A percentile compares a stretch with the other conserved stretches of the same genome.
Evolutionary conservation across 2,113 vertebrate genomes (phyloP).

Genomic region (Mormyrus iriodes): DNA sequence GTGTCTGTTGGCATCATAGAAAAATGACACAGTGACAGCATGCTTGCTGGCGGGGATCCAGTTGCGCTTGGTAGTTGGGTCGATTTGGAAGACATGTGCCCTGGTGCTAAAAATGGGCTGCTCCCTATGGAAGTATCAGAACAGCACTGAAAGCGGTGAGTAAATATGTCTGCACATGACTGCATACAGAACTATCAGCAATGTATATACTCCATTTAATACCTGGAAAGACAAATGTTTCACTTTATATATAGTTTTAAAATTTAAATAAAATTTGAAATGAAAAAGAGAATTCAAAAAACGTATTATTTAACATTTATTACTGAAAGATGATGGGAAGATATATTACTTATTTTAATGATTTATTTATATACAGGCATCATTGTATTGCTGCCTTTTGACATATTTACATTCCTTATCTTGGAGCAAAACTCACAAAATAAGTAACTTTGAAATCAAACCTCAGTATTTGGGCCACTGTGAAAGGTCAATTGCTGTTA

Average conservation of each 20-base stretch:
- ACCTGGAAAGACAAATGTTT: neutral
- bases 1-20: slow-evolving; percentile 72
- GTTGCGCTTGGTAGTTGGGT: slow-evolving; percentile 87
- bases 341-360: neutral
- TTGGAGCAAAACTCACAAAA: neutral
- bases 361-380: neutral
- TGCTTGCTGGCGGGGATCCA: slow-evolving; percentile 95
- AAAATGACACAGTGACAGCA: slow-evolving; percentile 77
- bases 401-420: neutral
- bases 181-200: neutral
- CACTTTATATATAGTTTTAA: neutral
- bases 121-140: slow-evolving; percentile 64
- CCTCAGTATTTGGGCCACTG: neutral
- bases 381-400: neutral
- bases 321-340: neutral
- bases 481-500: neutral
- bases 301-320: neutral
- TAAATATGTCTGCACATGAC: neutral
- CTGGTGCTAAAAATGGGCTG: slow-evolving; percentile 90
- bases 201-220: neutral
- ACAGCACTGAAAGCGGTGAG: neutral
- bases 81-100: slow-evolving; percentile 96
- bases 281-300: neutral
- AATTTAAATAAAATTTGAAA: neutral
- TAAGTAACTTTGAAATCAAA: neutral